Conservation (phyloP, 2,113 vertebrate genomes). For the Egretta garzetta region DNA sequence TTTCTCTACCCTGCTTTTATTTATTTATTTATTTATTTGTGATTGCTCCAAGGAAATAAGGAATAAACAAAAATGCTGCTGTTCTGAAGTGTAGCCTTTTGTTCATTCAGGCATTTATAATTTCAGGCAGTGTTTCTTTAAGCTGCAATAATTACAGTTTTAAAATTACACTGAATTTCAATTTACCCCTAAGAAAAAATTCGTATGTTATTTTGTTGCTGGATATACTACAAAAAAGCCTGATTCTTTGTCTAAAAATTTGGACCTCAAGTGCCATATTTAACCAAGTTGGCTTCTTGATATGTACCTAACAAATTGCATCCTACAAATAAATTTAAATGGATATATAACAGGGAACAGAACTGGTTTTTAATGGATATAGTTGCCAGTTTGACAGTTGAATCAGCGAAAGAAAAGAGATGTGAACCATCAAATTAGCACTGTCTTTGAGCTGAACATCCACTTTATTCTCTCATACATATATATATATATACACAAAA, state of each 20-base stretch:
- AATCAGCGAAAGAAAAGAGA: not conserved
- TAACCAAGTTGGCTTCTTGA: not conserved
- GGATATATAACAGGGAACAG: not conserved
- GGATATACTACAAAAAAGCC: not conserved
- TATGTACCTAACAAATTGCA: not conserved
- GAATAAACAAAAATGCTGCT: slow-evolving; percentile 76
- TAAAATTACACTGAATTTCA: not conserved
- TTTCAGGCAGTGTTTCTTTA: not conserved
- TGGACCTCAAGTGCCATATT: not conserved
- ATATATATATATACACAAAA: no score
- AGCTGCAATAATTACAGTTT: not conserved
- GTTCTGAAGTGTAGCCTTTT: slow-evolving; percentile 30
- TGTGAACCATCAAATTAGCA: not conserved
- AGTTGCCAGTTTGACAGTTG: not conserved
- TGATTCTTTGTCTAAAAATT: slow-evolving; percentile 4
- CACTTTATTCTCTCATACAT: not conserved
- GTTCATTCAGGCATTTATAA: not conserved
- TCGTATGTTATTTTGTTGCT: not conserved
- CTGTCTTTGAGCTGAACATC: not conserved
- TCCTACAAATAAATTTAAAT: not conserved
- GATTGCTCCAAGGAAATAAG: slow-evolving; percentile 86
- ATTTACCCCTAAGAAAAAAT: not conserved
- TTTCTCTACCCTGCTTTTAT: slow-evolving; percentile 83
- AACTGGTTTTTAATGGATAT: not conserved
- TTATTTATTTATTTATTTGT: slow-evolving; percentile 60